Evolutionary conservation across 2,113 vertebrate species (phyloP).

Genomic region (Orcinus orca): DNA sequence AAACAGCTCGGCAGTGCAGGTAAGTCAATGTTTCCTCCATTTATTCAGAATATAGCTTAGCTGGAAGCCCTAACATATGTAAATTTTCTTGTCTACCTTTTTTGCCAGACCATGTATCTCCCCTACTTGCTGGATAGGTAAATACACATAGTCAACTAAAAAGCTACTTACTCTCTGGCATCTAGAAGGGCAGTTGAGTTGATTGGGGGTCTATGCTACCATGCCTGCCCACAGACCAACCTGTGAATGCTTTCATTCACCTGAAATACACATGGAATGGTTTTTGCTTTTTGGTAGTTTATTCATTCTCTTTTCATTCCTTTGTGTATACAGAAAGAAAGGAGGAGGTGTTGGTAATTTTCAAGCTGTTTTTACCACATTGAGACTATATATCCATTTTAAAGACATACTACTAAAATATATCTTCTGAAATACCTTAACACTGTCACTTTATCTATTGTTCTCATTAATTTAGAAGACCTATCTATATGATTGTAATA

Average conservation of each 20-base stretch:
- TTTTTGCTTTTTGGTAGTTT: slow-evolving; percentile 21
- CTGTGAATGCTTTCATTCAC: background rate
- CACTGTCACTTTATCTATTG: slow-evolving; percentile 10
- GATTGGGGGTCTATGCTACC: background rate
- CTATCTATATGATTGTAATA: background rate
- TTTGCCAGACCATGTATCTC: background rate
- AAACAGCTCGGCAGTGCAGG: slow-evolving; percentile 95
- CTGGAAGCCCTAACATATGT: background rate
- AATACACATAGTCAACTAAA: background rate
- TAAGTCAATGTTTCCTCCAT: slow-evolving; percentile 78
- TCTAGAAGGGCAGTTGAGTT: background rate
- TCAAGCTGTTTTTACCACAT: background rate
- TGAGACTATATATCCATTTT: background rate
- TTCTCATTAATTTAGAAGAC: slow-evolving; percentile 32
- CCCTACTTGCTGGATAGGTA: background rate
- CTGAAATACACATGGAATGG: background rate
- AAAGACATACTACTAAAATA: slow-evolving; percentile 1
- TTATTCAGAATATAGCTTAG: background rate
- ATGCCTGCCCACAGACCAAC: background rate
- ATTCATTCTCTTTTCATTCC: slow-evolving; percentile 2
- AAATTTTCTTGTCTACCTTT: background rate
- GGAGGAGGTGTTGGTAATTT: background rate
- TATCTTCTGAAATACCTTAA: background rate
- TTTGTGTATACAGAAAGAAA: slow-evolving; percentile 17
- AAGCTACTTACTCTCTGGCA: background rate